Evolutionary conservation across 2,113 vertebrate species (phyloP).

Genomic region (Hirundichthys speculiger): DNA sequence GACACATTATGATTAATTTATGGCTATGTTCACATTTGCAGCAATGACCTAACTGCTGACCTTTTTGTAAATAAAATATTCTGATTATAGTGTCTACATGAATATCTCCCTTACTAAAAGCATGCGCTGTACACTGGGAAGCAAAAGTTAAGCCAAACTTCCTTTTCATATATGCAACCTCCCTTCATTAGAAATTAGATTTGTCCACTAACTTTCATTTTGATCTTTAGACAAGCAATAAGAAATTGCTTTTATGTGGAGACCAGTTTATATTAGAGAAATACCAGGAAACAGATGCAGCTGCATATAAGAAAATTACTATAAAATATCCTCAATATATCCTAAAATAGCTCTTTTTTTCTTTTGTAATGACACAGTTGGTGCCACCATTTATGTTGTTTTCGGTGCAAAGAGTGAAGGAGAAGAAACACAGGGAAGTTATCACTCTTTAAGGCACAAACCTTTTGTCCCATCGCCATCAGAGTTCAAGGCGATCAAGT

Average conservation of each 20-base stretch:
- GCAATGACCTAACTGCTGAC: no score
- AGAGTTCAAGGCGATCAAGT: neutral
- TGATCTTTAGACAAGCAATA: neutral
- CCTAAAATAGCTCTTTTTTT: neutral
- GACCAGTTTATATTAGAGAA: neutral
- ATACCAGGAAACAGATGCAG: neutral
- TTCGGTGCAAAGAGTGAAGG: neutral
- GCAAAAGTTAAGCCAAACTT: no score
- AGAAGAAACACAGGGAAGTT: neutral
- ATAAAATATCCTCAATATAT: no score
- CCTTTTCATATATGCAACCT: no score
- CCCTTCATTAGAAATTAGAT: no score
- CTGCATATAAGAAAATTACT: neutral
- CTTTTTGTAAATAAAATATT: no score
- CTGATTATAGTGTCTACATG: no score
- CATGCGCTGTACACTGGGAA: no score
- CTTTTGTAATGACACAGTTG: neutral
- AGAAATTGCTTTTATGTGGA: neutral
- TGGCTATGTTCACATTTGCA: no score
- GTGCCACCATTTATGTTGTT: neutral
- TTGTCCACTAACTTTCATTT: no score
- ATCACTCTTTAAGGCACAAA: neutral
- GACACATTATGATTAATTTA: no score
- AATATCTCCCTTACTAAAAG: no score
- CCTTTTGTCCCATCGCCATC: slow-evolving; percentile 1